Evolutionary conservation across 1,140 invertebrate species (phyloP).

Genomic region (Anastrepha obliqua): DNA sequence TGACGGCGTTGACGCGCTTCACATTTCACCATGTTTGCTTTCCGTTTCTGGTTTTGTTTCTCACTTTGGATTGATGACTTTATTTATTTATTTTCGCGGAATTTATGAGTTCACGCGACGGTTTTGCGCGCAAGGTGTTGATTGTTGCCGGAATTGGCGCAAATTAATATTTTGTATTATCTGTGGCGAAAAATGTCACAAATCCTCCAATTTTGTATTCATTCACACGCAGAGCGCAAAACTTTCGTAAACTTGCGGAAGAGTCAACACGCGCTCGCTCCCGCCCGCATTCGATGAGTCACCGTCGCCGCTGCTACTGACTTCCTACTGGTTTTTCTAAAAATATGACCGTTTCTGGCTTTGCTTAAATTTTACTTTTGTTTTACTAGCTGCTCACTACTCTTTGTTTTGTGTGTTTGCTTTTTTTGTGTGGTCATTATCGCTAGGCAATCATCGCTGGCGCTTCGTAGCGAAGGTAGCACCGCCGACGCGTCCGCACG

Average conservation of each 20-base stretch:
- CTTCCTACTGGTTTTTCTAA: not conserved
- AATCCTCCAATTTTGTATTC: not conserved
- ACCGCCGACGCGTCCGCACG: slow-evolving; percentile 36
- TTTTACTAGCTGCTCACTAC: not conserved
- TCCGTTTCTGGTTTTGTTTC: not conserved
- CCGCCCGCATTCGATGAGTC: not conserved
- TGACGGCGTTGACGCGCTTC: slow-evolving; percentile 16
- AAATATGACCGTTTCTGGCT: not conserved
- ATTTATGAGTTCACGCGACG: slow-evolving; percentile 1
- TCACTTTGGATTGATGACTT: not conserved
- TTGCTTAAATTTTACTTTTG: not conserved
- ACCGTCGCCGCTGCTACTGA: not conserved
- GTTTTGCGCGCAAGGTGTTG: slow-evolving; percentile 16
- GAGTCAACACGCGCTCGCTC: not conserved
- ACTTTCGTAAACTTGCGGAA: not conserved
- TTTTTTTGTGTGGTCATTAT: slow-evolving; percentile 33
- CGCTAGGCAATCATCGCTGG: slow-evolving; percentile 19
- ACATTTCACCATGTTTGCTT: not conserved
- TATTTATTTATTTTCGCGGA: slow-evolving; percentile 21
- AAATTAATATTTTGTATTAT: not conserved
- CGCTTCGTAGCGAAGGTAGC: slow-evolving; percentile 1
- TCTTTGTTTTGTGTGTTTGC: not conserved
- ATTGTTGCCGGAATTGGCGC: slow-evolving; percentile 16
- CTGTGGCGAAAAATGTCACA: not conserved
- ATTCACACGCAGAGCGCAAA: not conserved